These are phyloP conservation scores for Vimba vimba DNA, from an alignment of 2,113 vertebrate species.

Conservation along the genomic window DNA sequence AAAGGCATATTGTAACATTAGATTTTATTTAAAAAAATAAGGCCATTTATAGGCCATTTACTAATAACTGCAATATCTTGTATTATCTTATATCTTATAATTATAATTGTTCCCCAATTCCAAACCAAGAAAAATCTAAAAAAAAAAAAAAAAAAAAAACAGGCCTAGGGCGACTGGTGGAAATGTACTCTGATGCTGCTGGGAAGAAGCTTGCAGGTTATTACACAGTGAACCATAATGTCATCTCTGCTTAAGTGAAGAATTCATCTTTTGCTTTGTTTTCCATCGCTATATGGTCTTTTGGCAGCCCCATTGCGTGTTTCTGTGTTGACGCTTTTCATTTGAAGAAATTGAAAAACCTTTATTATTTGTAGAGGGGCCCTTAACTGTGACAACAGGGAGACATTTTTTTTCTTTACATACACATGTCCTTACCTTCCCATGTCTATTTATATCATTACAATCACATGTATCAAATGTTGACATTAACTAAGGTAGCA, in stretches of 20 bases:
- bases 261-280: conserved; percentile 44
- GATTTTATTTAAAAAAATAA: no score
- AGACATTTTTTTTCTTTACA: background rate
- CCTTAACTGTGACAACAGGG: background rate
- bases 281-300: conserved; percentile 31
- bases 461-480: background rate
- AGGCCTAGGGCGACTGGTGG: background rate
- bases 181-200: conserved; percentile 29
- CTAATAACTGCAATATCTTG: no score
- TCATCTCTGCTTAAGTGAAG: conserved; percentile 38
- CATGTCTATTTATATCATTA: background rate
- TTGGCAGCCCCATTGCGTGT: background rate
- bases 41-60: no score
- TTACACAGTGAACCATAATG: conserved; percentile 42
- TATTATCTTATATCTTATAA: no score
- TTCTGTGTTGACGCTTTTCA: background rate
- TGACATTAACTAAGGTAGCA: background rate
- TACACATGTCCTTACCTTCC: background rate
- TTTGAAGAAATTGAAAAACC: conserved; percentile 67
- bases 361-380: background rate
- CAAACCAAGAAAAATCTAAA: background rate
- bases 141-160: background rate
- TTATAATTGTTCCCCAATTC: no score
- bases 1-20: no score
- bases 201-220: conserved; percentile 33